Base-by-base conservation (phyloP, 2,797 vertebrate species). In the Macropodus opercularis region DNA sequence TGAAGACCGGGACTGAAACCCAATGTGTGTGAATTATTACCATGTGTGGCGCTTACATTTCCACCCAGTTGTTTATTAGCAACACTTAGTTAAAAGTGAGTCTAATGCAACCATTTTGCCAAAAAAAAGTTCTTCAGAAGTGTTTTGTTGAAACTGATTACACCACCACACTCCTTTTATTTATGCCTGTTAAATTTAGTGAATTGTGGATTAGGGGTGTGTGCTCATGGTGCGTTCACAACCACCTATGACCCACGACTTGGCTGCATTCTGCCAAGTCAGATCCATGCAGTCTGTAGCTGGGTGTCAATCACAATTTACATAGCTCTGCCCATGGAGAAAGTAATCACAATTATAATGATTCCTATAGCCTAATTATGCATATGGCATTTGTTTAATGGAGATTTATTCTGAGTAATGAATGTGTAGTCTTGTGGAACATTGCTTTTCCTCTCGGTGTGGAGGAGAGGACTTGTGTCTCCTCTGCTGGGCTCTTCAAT, bases 341-440 rank as follows among this genome's bases (percentile, higher is more conserved):
- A 90, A 87, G 81, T 88, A 86, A 89, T 90, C 87, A 84, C 72
- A 87, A 75, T 86, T 86, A 77, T 91, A 91, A 90, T 91, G 87
- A 90, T 90, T 89, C 82, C 71, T 77, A 70, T 84, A 64, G 82
- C 79, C 83, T 87, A 89, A 92, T 92, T 90, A 90, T 87, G 87
- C 87, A 81, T 77, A 67, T 82, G 80, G 68, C 85, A 85, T 91
- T 91, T 90, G 85, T 89, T 84, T 91, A 90, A 92, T 92, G 86
- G 89, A 82, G 84, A 90, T 90, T 91, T 89, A 90, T 92, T 88
- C 84, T 75, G 80, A 81, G 82, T 91, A 90, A 90, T 89, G 86
- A 89, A 90, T 83, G 91, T 90, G 83, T 91, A 90, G 88, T 87
- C 89, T 91, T 87, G 89, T 91, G 91, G 89, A 92, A 91, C 89